Percentiles rank a stretch among this genome's conserved stretches.
These are phyloP conservation scores for Laupala kohalensis DNA, from an alignment of 1,140 invertebrate genomes.

Conservation along the genomic window DNA sequence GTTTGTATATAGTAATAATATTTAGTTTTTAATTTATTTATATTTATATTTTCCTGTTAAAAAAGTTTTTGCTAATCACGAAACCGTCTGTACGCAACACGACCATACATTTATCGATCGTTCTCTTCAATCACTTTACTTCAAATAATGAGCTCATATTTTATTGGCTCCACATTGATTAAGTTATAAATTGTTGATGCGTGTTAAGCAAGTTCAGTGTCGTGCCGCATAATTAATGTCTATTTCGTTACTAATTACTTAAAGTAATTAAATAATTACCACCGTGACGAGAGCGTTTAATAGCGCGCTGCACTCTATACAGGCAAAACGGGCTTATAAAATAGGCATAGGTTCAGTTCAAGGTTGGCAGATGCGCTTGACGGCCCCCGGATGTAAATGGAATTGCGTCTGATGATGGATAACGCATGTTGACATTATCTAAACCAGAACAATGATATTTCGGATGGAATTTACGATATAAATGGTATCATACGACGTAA, in stretches of 20 bases:
- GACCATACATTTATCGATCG: no score
- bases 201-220: neutral
- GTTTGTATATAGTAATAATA: no score
- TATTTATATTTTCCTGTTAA: no score
- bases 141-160: neutral
- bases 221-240: neutral
- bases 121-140: no score
- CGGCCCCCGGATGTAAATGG: neutral
- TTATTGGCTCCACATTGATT: neutral
- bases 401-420: no score
- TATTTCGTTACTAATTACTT: neutral
- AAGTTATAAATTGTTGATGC: neutral
- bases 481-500: no score
- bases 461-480: no score
- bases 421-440: no score
- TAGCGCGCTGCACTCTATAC: neutral
- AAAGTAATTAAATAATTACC: neutral
- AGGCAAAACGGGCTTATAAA: neutral
- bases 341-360: neutral
- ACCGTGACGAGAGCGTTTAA: neutral
- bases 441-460: no score
- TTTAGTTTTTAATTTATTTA: no score
- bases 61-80: no score
- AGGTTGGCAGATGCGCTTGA: neutral
- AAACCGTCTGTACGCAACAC: no score